Evolutionary conservation across 2,113 vertebrate species (phyloP).

Genomic region (Osmerus eperlanus): DNA sequence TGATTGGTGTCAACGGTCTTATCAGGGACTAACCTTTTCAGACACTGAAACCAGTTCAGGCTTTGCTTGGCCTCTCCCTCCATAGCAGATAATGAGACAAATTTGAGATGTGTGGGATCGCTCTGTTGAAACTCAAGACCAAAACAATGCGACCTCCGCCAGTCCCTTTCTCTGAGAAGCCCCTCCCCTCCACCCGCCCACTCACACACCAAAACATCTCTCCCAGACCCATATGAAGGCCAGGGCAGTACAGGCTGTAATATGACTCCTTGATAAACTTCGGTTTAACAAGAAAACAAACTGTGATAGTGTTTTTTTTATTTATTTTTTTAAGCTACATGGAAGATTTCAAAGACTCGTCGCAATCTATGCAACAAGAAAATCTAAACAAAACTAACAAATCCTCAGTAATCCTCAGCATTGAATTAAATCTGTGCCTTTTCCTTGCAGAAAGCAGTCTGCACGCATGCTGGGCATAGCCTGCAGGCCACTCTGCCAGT

Average conservation of each 20-base stretch:
- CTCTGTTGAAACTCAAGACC: constrained; percentile 8
- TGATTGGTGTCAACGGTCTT: neutral
- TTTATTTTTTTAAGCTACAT: no score
- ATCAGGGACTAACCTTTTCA: constrained; percentile 57
- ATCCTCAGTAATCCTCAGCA: no score
- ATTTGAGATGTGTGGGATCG: neutral
- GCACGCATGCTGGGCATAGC: no score
- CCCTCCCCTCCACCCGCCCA: constrained; percentile 44
- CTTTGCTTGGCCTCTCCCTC: constrained; percentile 45
- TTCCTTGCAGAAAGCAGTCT: no score
- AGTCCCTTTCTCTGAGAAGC: constrained; percentile 23
- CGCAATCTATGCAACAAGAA: no score
- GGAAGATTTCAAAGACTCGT: no score
- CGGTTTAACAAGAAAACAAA: no score
- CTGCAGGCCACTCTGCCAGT: no score
- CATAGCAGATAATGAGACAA: constrained; percentile 47
- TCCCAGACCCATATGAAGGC: constrained; percentile 20
- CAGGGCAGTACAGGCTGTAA: neutral
- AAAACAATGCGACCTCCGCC: constrained; percentile 9
- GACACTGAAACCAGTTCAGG: constrained; percentile 53
- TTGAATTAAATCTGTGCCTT: no score
- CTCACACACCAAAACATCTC: constrained; percentile 27
- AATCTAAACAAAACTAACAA: no score
- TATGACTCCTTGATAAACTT: no score
- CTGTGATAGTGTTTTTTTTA: no score